Conservation (phyloP, 2,888 invertebrate species). For the Charanyca ferruginea region DNA sequence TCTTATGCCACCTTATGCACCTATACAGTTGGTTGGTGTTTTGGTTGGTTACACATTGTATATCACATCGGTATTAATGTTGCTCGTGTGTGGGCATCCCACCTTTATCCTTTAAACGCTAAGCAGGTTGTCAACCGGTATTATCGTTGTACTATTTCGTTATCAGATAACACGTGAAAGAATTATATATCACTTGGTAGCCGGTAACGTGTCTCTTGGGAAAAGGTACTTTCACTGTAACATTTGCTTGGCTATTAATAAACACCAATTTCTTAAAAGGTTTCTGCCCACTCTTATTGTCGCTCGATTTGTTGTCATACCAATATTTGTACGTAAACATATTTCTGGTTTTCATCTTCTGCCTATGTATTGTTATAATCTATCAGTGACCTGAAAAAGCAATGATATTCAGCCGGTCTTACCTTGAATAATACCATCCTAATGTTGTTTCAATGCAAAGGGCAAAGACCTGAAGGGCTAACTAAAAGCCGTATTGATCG, state of each 20-base stretch:
- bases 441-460: too few relatives aligned
- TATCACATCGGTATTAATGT: too few relatives aligned
- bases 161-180: constrained; percentile 19
- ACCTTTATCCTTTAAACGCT: constrained; percentile 22
- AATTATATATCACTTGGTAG: constrained; percentile 1
- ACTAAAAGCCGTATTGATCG: too few relatives aligned
- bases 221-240: constrained; percentile 10
- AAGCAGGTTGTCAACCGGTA: constrained; percentile 38
- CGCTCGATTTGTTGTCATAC: constrained; percentile 32
- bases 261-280: constrained; percentile 38
- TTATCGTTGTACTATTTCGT: constrained; percentile 16
- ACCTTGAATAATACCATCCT: too few relatives aligned
- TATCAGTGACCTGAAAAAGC: constrained; percentile 1
- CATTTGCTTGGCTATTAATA: constrained; percentile 30
- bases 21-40: too few relatives aligned
- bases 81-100: too few relatives aligned
- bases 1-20: too few relatives aligned
- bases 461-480: too few relatives aligned
- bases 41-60: too few relatives aligned
- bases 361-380: neutral
- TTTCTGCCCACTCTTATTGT: constrained; percentile 23
- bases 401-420: neutral
- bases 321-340: constrained; percentile 17
- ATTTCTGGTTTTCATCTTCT: constrained; percentile 12
- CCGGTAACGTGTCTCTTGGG: constrained; percentile 1